These are phyloP conservation scores for Stegodyphus mimosarum DNA, from an alignment of 1,140 invertebrate species.

Conservation along the genomic window DNA sequence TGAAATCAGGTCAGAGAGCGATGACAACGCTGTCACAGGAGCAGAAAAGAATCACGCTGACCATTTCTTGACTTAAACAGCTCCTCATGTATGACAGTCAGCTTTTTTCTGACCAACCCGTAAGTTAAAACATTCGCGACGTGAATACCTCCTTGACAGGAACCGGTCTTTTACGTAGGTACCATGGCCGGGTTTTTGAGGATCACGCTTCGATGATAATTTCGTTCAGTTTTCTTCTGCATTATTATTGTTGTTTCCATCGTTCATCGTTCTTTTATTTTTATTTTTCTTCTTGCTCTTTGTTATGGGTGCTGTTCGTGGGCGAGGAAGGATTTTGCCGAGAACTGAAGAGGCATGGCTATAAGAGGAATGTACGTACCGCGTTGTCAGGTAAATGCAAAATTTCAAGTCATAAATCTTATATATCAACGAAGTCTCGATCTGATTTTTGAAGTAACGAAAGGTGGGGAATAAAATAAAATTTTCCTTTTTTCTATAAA, in stretches of 20 bases:
- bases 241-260: background rate
- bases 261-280: background rate
- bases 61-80: conserved; percentile 33
- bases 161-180: conserved; percentile 50
- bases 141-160: conserved; percentile 20
- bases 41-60: conserved; percentile 45
- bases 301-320: background rate
- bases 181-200: conserved; percentile 34
- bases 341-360: no score
- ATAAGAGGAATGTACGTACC: no score
- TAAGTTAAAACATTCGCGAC: conserved; percentile 30
- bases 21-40: conserved; percentile 43
- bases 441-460: no score
- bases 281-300: conserved; percentile 10
- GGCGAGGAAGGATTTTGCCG: background rate
- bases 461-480: no score
- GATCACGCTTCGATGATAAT: conserved; percentile 51
- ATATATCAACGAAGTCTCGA: no score
- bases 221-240: conserved; percentile 26
- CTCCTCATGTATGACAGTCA: conserved; percentile 38
- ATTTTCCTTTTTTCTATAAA: no score
- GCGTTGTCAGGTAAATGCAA: no score
- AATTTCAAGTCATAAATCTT: no score
- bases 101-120: conserved; percentile 10
- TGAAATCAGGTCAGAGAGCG: conserved; percentile 52